Evolutionary conservation across 2,888 invertebrate genomes (phyloP).

Genomic region (Bursaphelenchus okinawaensis): DNA sequence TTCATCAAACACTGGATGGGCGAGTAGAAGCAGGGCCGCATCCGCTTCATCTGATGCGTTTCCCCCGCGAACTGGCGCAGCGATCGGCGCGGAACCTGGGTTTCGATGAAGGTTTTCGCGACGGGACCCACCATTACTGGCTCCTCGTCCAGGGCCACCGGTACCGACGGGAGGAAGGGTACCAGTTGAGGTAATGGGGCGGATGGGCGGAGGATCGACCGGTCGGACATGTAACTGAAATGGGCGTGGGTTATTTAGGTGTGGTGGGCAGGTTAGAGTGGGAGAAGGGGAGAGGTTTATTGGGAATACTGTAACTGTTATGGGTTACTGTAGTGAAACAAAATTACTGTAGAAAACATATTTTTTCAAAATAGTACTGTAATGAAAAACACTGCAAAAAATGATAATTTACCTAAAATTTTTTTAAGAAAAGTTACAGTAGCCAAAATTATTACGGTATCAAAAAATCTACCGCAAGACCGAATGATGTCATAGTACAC

Average conservation of each 20-base stretch:
- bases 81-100: conserved; percentile 12
- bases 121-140: background rate
- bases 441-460: too few relatives aligned
- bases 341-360: too few relatives aligned
- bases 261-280: too few relatives aligned
- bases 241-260: background rate
- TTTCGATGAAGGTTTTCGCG: background rate
- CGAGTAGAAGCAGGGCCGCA: conserved; percentile 38
- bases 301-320: too few relatives aligned
- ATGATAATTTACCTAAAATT: too few relatives aligned
- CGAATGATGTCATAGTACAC: too few relatives aligned
- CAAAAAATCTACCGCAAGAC: too few relatives aligned
- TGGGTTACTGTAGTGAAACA: too few relatives aligned
- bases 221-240: conserved; percentile 1
- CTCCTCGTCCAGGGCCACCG: conserved; percentile 4
- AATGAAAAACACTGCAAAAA: too few relatives aligned
- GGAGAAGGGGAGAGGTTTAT: too few relatives aligned
- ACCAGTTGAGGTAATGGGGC: conserved; percentile 8
- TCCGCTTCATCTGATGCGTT: conserved; percentile 36
- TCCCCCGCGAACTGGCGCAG: conserved; percentile 19
- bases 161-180: background rate
- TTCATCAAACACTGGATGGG: conserved; percentile 54
- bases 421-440: too few relatives aligned
- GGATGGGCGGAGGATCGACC: background rate
- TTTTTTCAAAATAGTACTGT: too few relatives aligned